Conservation (phyloP, 2,113 vertebrate genomes). For the Tricholaema leucomelas region DNA sequence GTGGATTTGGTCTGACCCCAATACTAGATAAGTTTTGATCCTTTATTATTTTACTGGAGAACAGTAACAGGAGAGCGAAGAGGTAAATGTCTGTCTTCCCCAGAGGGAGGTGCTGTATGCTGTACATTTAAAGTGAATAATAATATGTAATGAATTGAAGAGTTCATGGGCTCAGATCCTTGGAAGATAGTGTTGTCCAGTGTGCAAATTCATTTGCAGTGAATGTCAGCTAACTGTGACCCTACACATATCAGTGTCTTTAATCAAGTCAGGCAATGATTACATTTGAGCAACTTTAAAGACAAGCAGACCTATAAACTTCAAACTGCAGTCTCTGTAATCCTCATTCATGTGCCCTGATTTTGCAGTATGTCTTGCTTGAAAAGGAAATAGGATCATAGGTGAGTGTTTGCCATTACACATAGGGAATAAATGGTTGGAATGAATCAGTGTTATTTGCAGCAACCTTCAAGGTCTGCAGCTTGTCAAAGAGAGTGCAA, state of each 20-base stretch:
- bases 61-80: neutral
- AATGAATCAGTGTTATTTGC: neutral
- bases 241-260: neutral
- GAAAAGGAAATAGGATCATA: neutral
- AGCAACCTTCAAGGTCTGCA: neutral
- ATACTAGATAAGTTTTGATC: neutral
- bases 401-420: neutral
- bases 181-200: neutral
- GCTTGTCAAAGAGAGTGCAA: neutral
- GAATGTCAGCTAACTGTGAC: neutral
- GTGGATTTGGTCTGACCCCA: neutral
- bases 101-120: neutral
- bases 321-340: neutral
- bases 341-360: neutral
- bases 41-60: neutral
- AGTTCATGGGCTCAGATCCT: neutral
- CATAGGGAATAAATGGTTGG: neutral
- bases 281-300: neutral
- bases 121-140: neutral
- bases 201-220: neutral
- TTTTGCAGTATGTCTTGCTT: neutral
- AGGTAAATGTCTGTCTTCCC: neutral
- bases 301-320: neutral
- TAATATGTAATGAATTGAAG: neutral
- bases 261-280: neutral